These are phyloP conservation scores for Hirudinaria manillensis DNA, from an alignment of 2,888 invertebrate species.

Conservation along the genomic window DNA sequence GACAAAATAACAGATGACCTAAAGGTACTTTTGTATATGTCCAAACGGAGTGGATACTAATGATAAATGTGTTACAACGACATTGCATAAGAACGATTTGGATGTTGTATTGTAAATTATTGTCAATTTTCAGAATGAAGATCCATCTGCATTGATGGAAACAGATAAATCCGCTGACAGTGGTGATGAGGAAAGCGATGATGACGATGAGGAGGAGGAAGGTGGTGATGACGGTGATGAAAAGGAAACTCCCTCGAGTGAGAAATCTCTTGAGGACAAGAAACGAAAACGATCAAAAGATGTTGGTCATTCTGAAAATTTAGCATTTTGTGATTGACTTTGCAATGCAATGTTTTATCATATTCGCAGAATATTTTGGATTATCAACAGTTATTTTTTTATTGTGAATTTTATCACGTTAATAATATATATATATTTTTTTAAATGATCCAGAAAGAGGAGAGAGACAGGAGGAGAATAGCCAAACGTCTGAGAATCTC, in stretches of 20 bases:
- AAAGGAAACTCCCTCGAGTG: neutral
- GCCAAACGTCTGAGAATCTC: slow-evolving; percentile 37
- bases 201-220: slow-evolving; percentile 13
- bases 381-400: too few relatives aligned
- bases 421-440: too few relatives aligned
- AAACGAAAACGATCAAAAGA: slow-evolving; percentile 6
- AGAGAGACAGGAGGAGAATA: slow-evolving; percentile 36
- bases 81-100: neutral
- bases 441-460: slow-evolving; percentile 26
- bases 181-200: slow-evolving; percentile 12
- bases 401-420: too few relatives aligned
- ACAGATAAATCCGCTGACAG: neutral
- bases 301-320: neutral
- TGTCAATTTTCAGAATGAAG: neutral
- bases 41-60: neutral
- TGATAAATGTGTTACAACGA: neutral
- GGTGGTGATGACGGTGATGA: neutral
- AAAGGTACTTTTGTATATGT: neutral
- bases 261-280: neutral
- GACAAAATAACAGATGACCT: neutral
- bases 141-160: neutral
- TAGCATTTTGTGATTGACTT: too few relatives aligned
- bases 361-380: neutral
- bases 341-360: neutral
- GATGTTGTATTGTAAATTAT: neutral